These are phyloP conservation scores for Pycnonotus jocosus DNA, from an alignment of 2,113 vertebrate species.

Conservation along the genomic window DNA sequence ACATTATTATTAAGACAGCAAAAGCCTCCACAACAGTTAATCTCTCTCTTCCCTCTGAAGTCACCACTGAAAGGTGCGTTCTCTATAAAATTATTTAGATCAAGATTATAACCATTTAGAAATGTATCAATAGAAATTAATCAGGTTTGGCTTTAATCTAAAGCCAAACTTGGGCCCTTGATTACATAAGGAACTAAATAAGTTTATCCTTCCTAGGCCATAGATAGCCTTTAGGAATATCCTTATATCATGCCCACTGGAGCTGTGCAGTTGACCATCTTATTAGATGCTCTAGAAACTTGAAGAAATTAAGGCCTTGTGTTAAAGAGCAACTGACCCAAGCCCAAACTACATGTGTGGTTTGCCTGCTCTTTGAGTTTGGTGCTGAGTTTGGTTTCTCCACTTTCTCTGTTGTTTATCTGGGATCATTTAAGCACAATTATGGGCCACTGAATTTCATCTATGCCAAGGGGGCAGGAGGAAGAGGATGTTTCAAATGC, in stretches of 20 bases:
- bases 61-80: not conserved
- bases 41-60: not conserved
- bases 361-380: not conserved
- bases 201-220: not conserved
- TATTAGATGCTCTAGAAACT: not conserved
- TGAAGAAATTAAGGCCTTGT: not conserved
- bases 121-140: not conserved
- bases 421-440: not conserved
- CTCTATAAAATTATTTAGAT: not conserved
- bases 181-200: not conserved
- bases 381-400: not conserved
- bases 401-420: not conserved
- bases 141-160: not conserved
- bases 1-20: not conserved
- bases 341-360: fast-evolving
- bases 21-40: not conserved
- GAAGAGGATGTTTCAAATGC: not conserved
- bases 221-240: not conserved
- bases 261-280: not conserved
- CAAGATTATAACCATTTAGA: not conserved
- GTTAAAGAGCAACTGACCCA: not conserved
- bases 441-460: not conserved
- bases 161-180: not conserved
- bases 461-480: not conserved
- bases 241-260: not conserved